These are phyloP conservation scores for Myopa tessellatipennis DNA, from an alignment of 2,888 invertebrate genomes.

Conservation along the genomic window DNA sequence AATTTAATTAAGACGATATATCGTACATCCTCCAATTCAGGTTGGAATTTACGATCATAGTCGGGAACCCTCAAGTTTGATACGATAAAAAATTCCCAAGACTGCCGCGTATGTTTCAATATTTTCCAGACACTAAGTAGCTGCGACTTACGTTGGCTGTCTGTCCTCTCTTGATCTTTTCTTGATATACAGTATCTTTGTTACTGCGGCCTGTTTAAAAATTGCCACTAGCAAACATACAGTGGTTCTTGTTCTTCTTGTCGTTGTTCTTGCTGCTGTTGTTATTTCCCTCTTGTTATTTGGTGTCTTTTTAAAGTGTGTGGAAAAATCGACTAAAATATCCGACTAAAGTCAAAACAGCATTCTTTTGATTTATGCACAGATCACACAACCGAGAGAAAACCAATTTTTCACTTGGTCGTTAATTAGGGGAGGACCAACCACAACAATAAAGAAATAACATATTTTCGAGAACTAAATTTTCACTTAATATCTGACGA, in stretches of 20 bases:
- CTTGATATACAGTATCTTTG: no score
- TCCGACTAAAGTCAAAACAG: slow-evolving; percentile 36
- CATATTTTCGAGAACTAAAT: no score
- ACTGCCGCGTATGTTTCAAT: no score
- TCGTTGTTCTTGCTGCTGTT: neutral
- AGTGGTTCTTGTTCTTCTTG: neutral
- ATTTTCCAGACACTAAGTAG: no score
- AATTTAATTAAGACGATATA: slow-evolving; percentile 6
- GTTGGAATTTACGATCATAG: slow-evolving; percentile 14
- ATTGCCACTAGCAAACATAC: no score
- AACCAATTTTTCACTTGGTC: slow-evolving; percentile 44
- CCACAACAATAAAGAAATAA: neutral
- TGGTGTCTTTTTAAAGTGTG: neutral
- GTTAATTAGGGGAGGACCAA: neutral
- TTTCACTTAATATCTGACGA: no score
- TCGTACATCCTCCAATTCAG: slow-evolving; percentile 17
- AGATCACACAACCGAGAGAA: slow-evolving; percentile 35
- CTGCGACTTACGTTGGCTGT: no score
- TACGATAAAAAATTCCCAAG: neutral
- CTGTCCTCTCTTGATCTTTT: no score
- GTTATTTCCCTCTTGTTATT: slow-evolving; percentile 5
- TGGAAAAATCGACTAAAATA: slow-evolving; percentile 26
- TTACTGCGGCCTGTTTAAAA: no score
- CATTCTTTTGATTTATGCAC: slow-evolving; percentile 44
- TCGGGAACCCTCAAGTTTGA: neutral